Base-by-base conservation (phyloP, 1,140 invertebrate genomes). In the Nautilus pompilius region DNA sequence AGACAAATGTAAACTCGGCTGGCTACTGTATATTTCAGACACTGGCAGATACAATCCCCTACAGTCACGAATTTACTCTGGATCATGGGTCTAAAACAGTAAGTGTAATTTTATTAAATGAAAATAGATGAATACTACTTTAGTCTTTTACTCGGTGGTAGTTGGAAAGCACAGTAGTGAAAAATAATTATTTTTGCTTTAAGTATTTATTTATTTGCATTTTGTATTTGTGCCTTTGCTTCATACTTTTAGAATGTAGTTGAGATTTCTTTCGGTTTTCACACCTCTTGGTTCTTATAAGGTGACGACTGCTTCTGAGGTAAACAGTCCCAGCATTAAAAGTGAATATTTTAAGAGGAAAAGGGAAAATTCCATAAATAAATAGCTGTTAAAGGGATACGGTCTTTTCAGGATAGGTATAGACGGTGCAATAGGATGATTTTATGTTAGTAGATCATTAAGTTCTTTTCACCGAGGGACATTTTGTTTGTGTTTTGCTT, bases 51-150 rank as follows among this genome's bases (percentile, higher is more conserved):
- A 87, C 84, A 67, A 91, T 97, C 70, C 95, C 95, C 2, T 87
- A 88, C 56, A 88, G 85, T 41, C 88, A 93, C 77, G 90, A 96
- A 82, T 89, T 95, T 2, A 83, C 88, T 68, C 89, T 98, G 85
- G 87, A 85, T 46, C 95, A 97, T 84, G 93, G 95, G 0, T 87
- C 74, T 0, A 93, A 93, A 84, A 90, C 93, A 3, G 89, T 96
- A 66, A 76, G 79, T 75, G 32, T 20, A n/a, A 49, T 3, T 53
- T 34, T 26, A 41, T 41, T 41, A n/a, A 41, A 41, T 41, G 36
- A 8, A 8, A 41, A n/a, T n/a, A n/a, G 8, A n/a, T n/a, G 8
- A 41, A n/a, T n/a, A 41, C 8, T n/a, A 41, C 36, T 41, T 8
- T n/a, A 41, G 8, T 41, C n/a, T 8, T 41, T 10, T 10, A 41